A percentile compares a stretch with the other conserved stretches of the same genome.
phyloP scores from a whole-genome alignment of 2,113 vertebrate species.

The Embiotoca jacksoni region DNA sequence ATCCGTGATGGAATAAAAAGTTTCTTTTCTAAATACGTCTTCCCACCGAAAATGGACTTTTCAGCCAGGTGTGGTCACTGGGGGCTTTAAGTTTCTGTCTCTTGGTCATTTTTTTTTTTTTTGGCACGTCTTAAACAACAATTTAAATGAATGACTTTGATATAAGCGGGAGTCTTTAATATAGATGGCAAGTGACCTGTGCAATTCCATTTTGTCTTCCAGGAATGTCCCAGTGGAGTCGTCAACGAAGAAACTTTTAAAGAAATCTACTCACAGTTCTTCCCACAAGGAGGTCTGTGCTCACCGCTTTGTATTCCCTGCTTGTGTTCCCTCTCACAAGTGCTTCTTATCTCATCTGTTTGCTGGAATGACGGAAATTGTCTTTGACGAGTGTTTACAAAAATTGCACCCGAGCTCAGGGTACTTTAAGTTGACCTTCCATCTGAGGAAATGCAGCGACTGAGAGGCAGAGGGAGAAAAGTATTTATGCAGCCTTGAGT shows the following conservation, averaged over 20 bases:
- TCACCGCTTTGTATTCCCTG: conserved; percentile 12
- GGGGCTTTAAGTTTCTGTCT: not conserved
- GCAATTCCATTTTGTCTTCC: conserved; percentile 38
- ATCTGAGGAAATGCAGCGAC: not conserved
- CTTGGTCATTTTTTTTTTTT: not conserved
- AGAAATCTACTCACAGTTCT: conserved; percentile 98
- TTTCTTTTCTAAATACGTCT: not conserved
- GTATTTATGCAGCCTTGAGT: conserved; percentile 13
- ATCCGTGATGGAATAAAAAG: not conserved
- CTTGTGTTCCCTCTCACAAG: not conserved
- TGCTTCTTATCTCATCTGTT: conserved; percentile 3
- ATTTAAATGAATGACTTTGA: not conserved
- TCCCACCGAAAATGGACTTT: not conserved
- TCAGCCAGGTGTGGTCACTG: not conserved
- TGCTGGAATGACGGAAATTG: not conserved
- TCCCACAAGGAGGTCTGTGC: conserved; percentile 96
- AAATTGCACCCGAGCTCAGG: conserved; percentile 8
- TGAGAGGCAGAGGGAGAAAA: not conserved
- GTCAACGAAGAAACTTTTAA: conserved; percentile 99
- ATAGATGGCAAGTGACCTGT: not conserved
- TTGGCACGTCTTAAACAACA: not conserved
- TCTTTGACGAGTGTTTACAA: conserved; percentile 1
- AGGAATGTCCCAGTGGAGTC: conserved; percentile 97
- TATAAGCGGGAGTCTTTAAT: not conserved
- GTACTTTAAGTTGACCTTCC: not conserved